phyloP scores from a whole-genome alignment of 1,140 invertebrate species.

The Muscidifurax raptorellus region DNA sequence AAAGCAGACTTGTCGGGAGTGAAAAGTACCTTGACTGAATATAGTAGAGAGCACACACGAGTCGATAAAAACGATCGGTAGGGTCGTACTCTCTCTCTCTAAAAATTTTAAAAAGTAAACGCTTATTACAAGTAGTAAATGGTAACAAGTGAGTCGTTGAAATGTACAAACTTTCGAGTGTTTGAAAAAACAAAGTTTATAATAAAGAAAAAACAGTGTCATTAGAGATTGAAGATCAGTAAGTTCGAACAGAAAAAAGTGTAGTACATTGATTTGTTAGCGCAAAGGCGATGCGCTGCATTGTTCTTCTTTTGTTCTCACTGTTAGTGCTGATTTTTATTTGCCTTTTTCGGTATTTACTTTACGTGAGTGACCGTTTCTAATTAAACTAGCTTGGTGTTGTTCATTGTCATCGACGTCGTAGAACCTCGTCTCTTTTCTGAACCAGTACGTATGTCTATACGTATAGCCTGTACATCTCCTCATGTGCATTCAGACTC shows the following conservation, averaged over 20 bases:
- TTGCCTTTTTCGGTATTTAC: not conserved
- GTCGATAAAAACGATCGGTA: no score
- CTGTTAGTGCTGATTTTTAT: not conserved
- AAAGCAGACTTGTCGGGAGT: no score
- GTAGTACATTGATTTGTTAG: not conserved
- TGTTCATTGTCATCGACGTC: conserved; percentile 7
- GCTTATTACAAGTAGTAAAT: not conserved
- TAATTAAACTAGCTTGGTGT: conserved; percentile 23
- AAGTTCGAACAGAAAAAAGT: not conserved
- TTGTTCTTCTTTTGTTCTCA: not conserved
- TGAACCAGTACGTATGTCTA: not conserved
- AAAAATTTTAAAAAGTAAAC: not conserved
- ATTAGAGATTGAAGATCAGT: not conserved
- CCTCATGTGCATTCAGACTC: not conserved
- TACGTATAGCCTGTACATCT: not conserved
- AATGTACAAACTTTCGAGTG: not conserved
- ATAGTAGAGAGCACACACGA: no score
- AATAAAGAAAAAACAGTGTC: not conserved
- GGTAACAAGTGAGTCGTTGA: not conserved
- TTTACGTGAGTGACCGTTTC: not conserved
- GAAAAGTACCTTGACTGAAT: no score
- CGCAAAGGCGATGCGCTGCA: not conserved
- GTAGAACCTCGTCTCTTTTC: not conserved
- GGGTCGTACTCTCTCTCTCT: no score
- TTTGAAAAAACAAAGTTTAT: no score